phyloP scores from a whole-genome alignment of 2,888 invertebrate genomes.

The Oligia fasciuncula region DNA sequence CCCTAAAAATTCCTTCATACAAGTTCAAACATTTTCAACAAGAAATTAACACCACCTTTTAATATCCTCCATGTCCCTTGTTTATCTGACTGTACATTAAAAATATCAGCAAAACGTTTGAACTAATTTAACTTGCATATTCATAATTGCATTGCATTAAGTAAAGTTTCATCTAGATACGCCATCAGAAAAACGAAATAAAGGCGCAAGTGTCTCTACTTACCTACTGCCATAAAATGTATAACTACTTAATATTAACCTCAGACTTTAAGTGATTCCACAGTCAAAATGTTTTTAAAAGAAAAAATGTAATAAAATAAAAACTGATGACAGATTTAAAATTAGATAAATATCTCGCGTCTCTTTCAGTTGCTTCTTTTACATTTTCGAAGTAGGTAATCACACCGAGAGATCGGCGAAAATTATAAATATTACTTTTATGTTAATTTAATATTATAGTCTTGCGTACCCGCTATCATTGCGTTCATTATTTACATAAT shows the following conservation, averaged over 20 bases:
- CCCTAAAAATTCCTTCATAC: slow-evolving; percentile 1
- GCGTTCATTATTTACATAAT: slow-evolving; percentile 21
- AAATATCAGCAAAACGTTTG: slow-evolving; percentile 67
- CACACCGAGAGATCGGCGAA: slow-evolving; percentile 30
- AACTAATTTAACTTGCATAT: slow-evolving; percentile 64
- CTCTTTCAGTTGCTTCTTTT: slow-evolving; percentile 31
- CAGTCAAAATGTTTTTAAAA: slow-evolving; percentile 29
- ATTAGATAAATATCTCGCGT: slow-evolving; percentile 45
- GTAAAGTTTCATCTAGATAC: slow-evolving; percentile 48
- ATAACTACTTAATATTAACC: slow-evolving; percentile 47
- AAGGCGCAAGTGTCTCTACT: slow-evolving; percentile 30
- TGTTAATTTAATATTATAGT: slow-evolving; percentile 28
- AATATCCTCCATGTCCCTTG: slow-evolving; percentile 3
- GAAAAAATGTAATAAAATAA: slow-evolving; percentile 37
- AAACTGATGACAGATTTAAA: slow-evolving; percentile 47
- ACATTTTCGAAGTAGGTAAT: slow-evolving; percentile 25
- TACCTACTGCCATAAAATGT: slow-evolving; percentile 38
- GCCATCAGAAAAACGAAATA: slow-evolving; percentile 40
- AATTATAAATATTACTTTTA: slow-evolving; percentile 45
- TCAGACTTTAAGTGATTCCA: slow-evolving; percentile 26
- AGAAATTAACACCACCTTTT: slow-evolving; percentile 37
- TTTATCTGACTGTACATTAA: slow-evolving; percentile 32
- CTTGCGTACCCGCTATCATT: neutral
- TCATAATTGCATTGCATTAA: slow-evolving; percentile 58
- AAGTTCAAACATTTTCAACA: slow-evolving; percentile 4